Evolutionary conservation across 2,888 invertebrate species (phyloP).

Genomic region (Digitonthophagus gazella): DNA sequence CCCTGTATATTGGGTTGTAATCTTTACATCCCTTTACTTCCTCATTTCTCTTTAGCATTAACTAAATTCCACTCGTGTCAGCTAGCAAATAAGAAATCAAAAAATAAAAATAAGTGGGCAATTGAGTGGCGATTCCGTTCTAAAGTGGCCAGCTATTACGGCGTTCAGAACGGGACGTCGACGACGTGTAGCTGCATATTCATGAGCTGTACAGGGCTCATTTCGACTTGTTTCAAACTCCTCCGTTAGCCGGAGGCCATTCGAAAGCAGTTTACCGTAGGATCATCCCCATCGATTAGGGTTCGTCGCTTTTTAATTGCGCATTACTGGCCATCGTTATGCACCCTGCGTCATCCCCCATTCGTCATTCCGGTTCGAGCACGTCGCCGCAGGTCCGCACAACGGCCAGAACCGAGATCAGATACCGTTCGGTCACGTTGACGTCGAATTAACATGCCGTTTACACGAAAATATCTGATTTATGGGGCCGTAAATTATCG

Average conservation of each 20-base stretch:
- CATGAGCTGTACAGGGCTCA: conserved; percentile 17
- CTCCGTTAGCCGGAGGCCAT: background rate
- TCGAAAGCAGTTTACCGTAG: conserved; percentile 26
- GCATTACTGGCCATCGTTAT: background rate
- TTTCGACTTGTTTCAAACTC: conserved; percentile 21
- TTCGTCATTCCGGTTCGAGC: background rate
- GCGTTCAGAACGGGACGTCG: conserved; percentile 9
- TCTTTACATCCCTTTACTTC: too few relatives aligned
- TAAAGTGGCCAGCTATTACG: background rate
- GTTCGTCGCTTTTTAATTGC: conserved; percentile 31
- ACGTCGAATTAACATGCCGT: background rate
- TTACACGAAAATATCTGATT: background rate
- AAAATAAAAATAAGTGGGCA: background rate
- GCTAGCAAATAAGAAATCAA: too few relatives aligned
- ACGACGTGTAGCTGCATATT: conserved; percentile 21
- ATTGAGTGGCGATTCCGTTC: background rate
- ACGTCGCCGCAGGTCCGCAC: background rate
- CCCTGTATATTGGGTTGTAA: too few relatives aligned
- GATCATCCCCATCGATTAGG: conserved; percentile 36
- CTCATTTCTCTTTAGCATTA: too few relatives aligned
- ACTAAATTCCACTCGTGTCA: too few relatives aligned
- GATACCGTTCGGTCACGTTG: background rate
- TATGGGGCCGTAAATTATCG: background rate
- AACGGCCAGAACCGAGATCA: background rate
- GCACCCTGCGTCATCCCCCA: background rate